Percentiles rank a stretch among this genome's conserved stretches.
These are phyloP conservation scores for Diadema setosum DNA, from an alignment of 35 echinoderm and acorn worm genomes.

Conservation along the genomic window DNA sequence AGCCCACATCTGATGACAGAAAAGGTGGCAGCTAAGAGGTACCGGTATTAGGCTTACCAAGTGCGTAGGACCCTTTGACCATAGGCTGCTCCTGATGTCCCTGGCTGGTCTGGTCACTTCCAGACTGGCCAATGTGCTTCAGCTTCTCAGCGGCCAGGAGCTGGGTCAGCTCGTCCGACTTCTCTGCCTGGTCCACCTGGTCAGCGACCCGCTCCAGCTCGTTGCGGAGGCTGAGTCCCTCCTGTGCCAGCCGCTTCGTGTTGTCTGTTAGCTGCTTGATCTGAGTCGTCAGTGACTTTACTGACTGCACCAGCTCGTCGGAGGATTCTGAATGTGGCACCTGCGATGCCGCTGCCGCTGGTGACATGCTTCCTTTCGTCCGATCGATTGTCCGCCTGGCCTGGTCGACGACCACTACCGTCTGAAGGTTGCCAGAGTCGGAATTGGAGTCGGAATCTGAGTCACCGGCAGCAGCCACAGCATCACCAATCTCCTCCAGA, in stretches of 20 bases:
- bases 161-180: neutral
- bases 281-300: slow-evolving; percentile 30
- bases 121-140: too few relatives aligned
- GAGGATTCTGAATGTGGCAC: too few relatives aligned
- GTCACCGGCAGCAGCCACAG: too few relatives aligned
- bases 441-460: neutral
- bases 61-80: neutral
- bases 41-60: too few relatives aligned
- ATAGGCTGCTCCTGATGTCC: neutral
- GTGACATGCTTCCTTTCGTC: neutral
- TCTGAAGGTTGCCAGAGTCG: neutral
- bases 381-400: neutral
- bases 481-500: neutral
- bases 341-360: too few relatives aligned
- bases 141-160: neutral
- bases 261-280: slow-evolving; percentile 33
- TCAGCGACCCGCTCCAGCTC: slow-evolving; percentile 42
- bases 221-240: neutral
- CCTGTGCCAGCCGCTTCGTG: slow-evolving; percentile 24
- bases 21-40: too few relatives aligned
- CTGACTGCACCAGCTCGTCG: slow-evolving; percentile 33
- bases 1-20: too few relatives aligned
- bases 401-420: neutral
- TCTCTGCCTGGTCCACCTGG: slow-evolving; percentile 33
- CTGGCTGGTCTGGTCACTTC: neutral